A percentile compares a stretch with the other conserved stretches of the same genome.
phyloP scores from a whole-genome alignment of 2,113 vertebrate genomes.

The Rattus norvegicus region DNA sequence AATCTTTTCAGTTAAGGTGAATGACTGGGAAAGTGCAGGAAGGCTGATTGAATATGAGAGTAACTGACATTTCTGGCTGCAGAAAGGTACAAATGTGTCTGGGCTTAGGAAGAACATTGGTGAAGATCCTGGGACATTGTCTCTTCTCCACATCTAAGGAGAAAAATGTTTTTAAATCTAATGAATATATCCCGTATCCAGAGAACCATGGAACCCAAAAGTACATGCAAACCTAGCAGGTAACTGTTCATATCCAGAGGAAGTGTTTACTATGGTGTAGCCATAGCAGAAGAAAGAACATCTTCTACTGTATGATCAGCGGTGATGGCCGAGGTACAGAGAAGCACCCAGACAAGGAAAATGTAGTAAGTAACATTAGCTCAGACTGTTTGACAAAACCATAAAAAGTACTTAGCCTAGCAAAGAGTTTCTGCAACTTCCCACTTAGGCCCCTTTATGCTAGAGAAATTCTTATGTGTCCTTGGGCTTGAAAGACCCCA shows the following conservation, averaged over 20 bases:
- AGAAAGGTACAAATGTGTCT: conserved; percentile 26
- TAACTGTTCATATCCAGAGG: neutral
- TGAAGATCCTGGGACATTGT: neutral
- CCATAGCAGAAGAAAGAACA: neutral
- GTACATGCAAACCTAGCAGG: neutral
- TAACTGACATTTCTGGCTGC: conserved; percentile 44
- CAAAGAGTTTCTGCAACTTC: neutral
- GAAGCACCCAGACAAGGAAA: neutral
- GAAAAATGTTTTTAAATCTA: neutral
- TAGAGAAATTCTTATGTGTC: neutral
- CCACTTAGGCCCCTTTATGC: neutral
- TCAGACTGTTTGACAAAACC: neutral
- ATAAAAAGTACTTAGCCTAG: neutral
- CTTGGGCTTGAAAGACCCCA: too few relatives aligned
- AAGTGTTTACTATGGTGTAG: neutral
- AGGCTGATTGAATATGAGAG: conserved; percentile 58
- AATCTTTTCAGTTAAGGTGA: conserved; percentile 61
- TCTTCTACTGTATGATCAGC: neutral
- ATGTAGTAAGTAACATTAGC: neutral
- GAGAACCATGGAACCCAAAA: neutral
- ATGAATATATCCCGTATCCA: neutral
- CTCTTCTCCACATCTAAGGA: conserved; percentile 1
- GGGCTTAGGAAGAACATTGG: neutral
- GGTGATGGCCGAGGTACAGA: neutral
- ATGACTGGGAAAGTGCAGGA: conserved; percentile 57